These are phyloP conservation scores for Bursaphelenchus mucronatus DNA, from an alignment of 1,140 invertebrate genomes.

Conservation along the genomic window DNA sequence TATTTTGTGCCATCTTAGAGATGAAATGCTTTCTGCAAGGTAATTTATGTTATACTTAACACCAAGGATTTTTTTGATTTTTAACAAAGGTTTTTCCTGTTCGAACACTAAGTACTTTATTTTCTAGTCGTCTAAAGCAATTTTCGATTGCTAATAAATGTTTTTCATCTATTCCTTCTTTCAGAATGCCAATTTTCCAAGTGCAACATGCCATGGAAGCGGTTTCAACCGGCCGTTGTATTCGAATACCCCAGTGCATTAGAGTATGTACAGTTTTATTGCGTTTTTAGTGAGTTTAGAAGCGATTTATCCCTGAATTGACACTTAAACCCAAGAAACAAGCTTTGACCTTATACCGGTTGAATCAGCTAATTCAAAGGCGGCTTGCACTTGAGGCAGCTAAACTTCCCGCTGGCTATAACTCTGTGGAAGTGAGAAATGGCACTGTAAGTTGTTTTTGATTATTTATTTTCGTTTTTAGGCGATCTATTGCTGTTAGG, in stretches of 20 bases:
- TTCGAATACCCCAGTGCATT: too few species aligned
- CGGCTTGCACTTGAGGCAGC: conserved; percentile 5
- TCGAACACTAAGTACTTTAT: too few species aligned
- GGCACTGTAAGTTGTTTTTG: conserved; percentile 7
- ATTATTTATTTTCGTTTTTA: not conserved
- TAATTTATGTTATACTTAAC: too few species aligned
- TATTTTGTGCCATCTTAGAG: conserved; percentile 9
- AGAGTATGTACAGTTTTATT: too few species aligned
- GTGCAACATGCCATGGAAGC: conserved; percentile 6
- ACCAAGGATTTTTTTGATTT: too few species aligned
- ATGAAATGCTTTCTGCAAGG: conserved; percentile 1
- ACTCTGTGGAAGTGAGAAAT: not conserved
- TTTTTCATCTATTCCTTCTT: not conserved
- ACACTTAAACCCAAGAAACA: too few species aligned
- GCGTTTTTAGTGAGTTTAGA: too few species aligned
- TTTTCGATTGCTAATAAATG: too few species aligned
- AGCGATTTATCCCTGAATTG: too few species aligned
- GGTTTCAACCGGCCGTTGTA: conserved; percentile 1
- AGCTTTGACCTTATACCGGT: not conserved
- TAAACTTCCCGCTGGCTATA: conserved; percentile 6
- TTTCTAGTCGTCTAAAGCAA: too few species aligned
- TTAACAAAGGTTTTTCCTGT: too few species aligned
- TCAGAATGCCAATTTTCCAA: conserved; percentile 15
- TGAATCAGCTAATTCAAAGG: not conserved
- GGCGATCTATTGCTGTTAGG: too few species aligned